phyloP scores from a whole-genome alignment of 2,888 invertebrate species.

The Melanotus villosus region DNA sequence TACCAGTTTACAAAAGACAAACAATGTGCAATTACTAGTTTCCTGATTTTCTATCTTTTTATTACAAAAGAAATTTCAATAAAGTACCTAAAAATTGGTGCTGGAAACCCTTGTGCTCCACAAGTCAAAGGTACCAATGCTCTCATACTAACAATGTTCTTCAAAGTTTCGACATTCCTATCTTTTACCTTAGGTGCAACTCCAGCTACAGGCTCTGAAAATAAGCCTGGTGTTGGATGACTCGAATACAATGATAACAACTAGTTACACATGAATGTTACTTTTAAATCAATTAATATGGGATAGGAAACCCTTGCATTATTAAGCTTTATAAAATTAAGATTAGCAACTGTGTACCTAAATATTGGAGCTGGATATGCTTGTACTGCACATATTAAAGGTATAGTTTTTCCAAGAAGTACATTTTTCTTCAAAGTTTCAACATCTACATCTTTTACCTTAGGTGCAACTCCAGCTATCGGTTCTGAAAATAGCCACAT shows the following conservation, averaged over 20 bases:
- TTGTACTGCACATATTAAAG: constrained; percentile 70
- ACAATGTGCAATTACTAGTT: too few species aligned
- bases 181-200: constrained; percentile 70
- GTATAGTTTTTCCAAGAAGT: constrained; percentile 59
- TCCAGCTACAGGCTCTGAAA: constrained; percentile 69
- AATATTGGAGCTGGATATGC: constrained; percentile 75
- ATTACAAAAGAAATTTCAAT: too few species aligned
- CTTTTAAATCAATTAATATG: too few species aligned
- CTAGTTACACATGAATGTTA: too few species aligned
- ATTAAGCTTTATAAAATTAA: too few species aligned
- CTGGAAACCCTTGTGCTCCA: constrained; percentile 72
- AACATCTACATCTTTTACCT: constrained; percentile 69
- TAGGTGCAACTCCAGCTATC: constrained; percentile 69
- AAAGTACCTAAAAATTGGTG: constrained; percentile 78
- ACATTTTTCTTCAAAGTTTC: constrained; percentile 67
- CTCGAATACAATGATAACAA: too few species aligned
- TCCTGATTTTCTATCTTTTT: too few species aligned
- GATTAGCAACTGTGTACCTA: too few species aligned
- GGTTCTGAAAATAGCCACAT: constrained; percentile 63
- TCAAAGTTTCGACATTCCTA: constrained; percentile 68
- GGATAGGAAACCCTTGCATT: too few species aligned
- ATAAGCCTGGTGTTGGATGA: background rate
- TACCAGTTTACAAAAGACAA: too few species aligned
- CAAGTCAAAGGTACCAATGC: constrained; percentile 67
- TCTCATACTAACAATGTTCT: constrained; percentile 62